Evolutionary conservation across 2,113 vertebrate genomes (phyloP).

Genomic region (Silurus asotus): DNA sequence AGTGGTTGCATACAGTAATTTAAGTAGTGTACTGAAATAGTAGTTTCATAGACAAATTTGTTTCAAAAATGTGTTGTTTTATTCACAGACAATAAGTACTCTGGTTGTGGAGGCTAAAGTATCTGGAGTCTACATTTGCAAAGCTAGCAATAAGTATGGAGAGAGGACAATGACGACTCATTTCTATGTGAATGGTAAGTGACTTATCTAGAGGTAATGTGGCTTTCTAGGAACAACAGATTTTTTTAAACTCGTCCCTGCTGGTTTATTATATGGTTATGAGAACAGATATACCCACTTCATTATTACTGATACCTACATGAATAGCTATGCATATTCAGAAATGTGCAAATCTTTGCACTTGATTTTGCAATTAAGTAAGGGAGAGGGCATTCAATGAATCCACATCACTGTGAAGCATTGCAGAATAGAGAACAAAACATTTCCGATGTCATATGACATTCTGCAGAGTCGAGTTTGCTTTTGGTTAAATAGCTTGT

Average conservation of each 20-base stretch:
- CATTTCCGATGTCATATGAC: slow-evolving; percentile 64
- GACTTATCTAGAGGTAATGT: background rate
- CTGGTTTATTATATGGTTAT: slow-evolving; percentile 32
- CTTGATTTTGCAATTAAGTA: slow-evolving; percentile 66
- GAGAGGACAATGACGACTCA: slow-evolving; percentile 59
- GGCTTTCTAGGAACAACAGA: background rate
- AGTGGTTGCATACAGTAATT: background rate
- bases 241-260: slow-evolving; percentile 18
- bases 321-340: slow-evolving; percentile 55
- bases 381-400: slow-evolving; percentile 69
- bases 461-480: slow-evolving; percentile 58
- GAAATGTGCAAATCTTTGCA: slow-evolving; percentile 54
- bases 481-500: slow-evolving; percentile 56
- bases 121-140: slow-evolving; percentile 78
- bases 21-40: background rate
- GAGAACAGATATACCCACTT: background rate
- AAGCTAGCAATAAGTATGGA: slow-evolving; percentile 72
- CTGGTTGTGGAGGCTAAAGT: slow-evolving; percentile 67
- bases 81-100: slow-evolving; percentile 75
- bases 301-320: slow-evolving; percentile 49
- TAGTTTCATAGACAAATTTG: background rate
- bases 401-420: slow-evolving; percentile 66
- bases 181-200: slow-evolving; percentile 84
- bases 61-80: background rate
- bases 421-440: slow-evolving; percentile 56